phyloP scores from a whole-genome alignment of 2,113 vertebrate species.

The Sander lucioperca region DNA sequence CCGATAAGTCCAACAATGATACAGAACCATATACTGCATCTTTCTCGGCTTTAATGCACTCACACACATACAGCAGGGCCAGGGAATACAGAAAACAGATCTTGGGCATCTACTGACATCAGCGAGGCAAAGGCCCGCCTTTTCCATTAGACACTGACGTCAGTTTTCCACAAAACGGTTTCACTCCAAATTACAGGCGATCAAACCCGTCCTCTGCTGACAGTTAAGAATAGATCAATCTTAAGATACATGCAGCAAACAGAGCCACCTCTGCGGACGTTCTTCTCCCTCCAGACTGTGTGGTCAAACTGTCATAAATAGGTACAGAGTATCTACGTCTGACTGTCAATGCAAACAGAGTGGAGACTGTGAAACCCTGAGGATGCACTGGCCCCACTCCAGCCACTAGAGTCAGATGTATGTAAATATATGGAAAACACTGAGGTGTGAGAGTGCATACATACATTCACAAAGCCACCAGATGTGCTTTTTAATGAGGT shows the following conservation, averaged over 20 bases:
- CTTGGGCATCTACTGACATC: slow-evolving; percentile 58
- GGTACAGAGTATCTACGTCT: neutral
- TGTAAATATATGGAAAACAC: slow-evolving; percentile 67
- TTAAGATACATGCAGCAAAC: neutral
- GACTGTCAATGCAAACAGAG: slow-evolving; percentile 11
- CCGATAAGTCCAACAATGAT: slow-evolving; percentile 41
- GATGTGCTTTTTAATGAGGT: neutral
- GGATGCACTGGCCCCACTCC: slow-evolving; percentile 3
- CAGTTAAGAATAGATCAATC: slow-evolving; percentile 51
- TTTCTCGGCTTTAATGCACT: slow-evolving; percentile 20
- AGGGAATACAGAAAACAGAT: slow-evolving; percentile 78
- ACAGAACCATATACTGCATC: slow-evolving; percentile 50
- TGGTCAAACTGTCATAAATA: slow-evolving; percentile 10
- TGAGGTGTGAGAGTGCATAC: slow-evolving; percentile 60
- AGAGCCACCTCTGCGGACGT: neutral
- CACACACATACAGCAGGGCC: slow-evolving; percentile 23
- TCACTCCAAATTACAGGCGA: slow-evolving; percentile 64
- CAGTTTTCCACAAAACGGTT: slow-evolving; percentile 69
- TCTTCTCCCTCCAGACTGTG: neutral
- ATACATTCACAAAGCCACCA: slow-evolving; percentile 30
- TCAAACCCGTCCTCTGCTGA: slow-evolving; percentile 59
- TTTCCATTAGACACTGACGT: slow-evolving; percentile 72
- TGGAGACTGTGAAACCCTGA: neutral
- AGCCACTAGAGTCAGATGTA: slow-evolving; percentile 33
- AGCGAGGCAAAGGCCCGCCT: slow-evolving; percentile 46